Percentiles rank a stretch among this genome's conserved stretches.
These are phyloP conservation scores for Dascillus cervinus DNA, from an alignment of 2,888 invertebrate species.

Conservation along the genomic window DNA sequence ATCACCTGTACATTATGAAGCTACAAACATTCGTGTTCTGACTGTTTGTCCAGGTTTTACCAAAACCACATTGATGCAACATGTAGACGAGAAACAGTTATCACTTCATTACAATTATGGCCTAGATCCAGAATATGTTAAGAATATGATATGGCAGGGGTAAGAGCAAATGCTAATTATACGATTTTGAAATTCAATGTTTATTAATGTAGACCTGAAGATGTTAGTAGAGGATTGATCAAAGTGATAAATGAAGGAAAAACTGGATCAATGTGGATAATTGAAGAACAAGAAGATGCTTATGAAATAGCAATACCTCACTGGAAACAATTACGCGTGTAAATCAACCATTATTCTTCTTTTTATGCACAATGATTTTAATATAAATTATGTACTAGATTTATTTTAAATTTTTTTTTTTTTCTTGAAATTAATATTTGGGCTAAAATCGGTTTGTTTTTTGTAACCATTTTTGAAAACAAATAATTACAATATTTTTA, in stretches of 20 bases:
- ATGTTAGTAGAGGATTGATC: constrained; percentile 25
- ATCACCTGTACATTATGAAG: constrained; percentile 9
- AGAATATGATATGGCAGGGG: not conserved
- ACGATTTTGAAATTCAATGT: not conserved
- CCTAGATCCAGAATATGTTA: not conserved
- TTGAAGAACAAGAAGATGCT: constrained; percentile 37
- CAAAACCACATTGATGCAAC: no score
- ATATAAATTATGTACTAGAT: no score
- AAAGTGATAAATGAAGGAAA: constrained; percentile 30
- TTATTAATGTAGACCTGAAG: constrained; percentile 27
- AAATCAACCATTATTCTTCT: no score
- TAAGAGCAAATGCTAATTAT: not conserved
- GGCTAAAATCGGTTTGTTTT: no score
- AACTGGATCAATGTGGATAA: constrained; percentile 43
- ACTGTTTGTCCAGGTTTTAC: constrained; percentile 21
- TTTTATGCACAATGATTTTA: no score
- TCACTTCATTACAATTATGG: no score
- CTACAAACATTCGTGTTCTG: constrained; percentile 16
- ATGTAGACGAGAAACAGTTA: no score
- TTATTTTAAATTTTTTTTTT: no score
- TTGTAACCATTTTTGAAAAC: no score
- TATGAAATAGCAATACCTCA: constrained; percentile 33
- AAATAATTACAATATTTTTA: no score
- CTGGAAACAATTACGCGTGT: constrained; percentile 6
- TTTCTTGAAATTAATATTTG: no score